Base-by-base conservation (phyloP, 2,888 invertebrate genomes). In the Lasioglossum calceatum region DNA sequence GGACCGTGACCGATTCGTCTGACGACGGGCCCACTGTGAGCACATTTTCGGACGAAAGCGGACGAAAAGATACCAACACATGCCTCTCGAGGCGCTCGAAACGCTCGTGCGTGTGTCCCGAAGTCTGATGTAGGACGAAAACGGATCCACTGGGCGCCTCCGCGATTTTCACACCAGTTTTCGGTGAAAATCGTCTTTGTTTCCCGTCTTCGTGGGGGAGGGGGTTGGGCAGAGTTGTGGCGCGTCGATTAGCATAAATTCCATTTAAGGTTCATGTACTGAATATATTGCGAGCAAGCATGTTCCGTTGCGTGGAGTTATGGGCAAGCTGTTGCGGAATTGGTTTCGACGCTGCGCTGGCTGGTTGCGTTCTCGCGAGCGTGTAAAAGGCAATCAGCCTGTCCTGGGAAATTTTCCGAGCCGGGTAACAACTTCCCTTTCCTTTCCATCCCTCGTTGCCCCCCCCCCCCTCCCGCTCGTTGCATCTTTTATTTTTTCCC, bases 281-380 rank as follows among this genome's bases (percentile, higher is more conserved):
- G 88, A 88, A 90, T 87, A 86, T 83, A 87, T 88, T 80, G 85
- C 76, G 84, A 74, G 82, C 75, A 58, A 81, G 58, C 67, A 61
- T 70, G 78, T 73, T 74, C 64, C 64, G 27, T 42, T 72, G 81
- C 32, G 44, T 54, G 54, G 27, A 90, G 82, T 90, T 90, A 90
- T 83, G 90, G 83, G 91, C 91, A 91, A 91, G 91, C 91, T 91
- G 91, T 91, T 91, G 91, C 91, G 87, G 85, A 80, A 89, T 89
- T 85, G 85, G 82, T 87, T 89, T 74, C 87, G 70, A 89, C 82
- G 79, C 4, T 44, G 44, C 44, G 42, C 2, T 73, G 73, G 47
- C 67, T 72, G 61, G 44, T 50, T 72, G 78, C 82, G 58, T 81
- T 83, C 70, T 75, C 58, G 39, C 47, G 42, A 50, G 75, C 64